Conservation (phyloP, 2,797 vertebrate species). For the Phoebastria nigripes region DNA sequence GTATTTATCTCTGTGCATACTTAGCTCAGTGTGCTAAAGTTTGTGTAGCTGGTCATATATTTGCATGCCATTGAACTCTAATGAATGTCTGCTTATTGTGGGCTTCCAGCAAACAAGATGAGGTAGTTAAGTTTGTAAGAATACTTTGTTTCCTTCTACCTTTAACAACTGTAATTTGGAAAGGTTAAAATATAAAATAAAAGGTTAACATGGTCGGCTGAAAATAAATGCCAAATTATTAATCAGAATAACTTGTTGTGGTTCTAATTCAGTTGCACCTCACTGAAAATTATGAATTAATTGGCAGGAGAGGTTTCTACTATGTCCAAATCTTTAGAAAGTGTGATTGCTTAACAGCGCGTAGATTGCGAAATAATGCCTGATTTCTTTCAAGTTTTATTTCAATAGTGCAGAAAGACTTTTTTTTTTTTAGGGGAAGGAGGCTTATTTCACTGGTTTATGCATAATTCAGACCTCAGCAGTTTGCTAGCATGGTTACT, state of each 20-base stretch:
- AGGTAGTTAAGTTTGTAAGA: neutral
- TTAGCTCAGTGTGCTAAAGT: neutral
- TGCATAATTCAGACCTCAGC: conserved; percentile 62
- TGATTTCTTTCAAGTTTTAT: conserved; percentile 5
- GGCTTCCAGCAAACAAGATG: neutral
- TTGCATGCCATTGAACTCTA: neutral
- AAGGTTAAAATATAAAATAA: neutral
- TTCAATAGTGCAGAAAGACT: conserved; percentile 16
- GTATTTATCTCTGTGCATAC: neutral
- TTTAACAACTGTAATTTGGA: neutral
- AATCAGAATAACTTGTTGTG: neutral
- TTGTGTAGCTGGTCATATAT: neutral
- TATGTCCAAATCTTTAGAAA: neutral
- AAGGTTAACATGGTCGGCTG: neutral
- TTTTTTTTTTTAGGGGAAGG: neutral
- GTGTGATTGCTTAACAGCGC: neutral
- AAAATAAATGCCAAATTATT: neutral
- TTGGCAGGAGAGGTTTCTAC: neutral
- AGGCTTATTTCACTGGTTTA: conserved; percentile 51
- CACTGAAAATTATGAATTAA: neutral
- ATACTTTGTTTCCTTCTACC: neutral
- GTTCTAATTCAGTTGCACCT: neutral
- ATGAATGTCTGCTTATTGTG: neutral
- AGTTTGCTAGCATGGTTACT: conserved; percentile 72
- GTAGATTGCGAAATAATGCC: neutral